phyloP scores from a whole-genome alignment of 2,888 invertebrate species.

The Rutpela maculata region DNA sequence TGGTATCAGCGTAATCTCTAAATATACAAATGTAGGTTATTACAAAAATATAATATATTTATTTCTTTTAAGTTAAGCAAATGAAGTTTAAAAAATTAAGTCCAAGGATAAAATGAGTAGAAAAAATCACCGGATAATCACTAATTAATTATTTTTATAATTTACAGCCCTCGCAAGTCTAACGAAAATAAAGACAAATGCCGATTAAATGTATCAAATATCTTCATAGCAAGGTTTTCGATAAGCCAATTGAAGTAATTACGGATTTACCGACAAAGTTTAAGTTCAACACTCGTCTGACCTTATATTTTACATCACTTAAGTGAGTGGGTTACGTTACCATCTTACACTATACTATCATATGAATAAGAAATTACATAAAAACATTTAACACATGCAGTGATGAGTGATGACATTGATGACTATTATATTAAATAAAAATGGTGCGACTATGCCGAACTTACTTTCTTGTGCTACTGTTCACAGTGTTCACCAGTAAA shows the following conservation, averaged over 20 bases:
- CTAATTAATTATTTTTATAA: background rate
- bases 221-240: background rate
- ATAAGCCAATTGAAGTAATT: constrained; percentile 20
- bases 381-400: background rate
- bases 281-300: constrained; percentile 38
- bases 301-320: constrained; percentile 35
- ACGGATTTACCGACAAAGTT: constrained; percentile 39
- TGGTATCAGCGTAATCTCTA: too few relatives aligned
- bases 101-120: background rate
- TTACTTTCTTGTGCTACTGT: too few relatives aligned
- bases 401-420: too few relatives aligned
- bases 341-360: background rate
- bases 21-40: too few relatives aligned
- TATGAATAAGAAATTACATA: background rate
- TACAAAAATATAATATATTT: too few relatives aligned
- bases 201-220: background rate
- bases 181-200: background rate
- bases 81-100: background rate
- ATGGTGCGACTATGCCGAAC: too few relatives aligned
- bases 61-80: too few relatives aligned
- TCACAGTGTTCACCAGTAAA: too few relatives aligned
- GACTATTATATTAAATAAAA: too few relatives aligned
- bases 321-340: constrained; percentile 11
- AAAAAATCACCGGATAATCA: background rate
- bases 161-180: background rate